phyloP scores from a whole-genome alignment of 2,113 vertebrate genomes.

The Tricholaema leucomelas region DNA sequence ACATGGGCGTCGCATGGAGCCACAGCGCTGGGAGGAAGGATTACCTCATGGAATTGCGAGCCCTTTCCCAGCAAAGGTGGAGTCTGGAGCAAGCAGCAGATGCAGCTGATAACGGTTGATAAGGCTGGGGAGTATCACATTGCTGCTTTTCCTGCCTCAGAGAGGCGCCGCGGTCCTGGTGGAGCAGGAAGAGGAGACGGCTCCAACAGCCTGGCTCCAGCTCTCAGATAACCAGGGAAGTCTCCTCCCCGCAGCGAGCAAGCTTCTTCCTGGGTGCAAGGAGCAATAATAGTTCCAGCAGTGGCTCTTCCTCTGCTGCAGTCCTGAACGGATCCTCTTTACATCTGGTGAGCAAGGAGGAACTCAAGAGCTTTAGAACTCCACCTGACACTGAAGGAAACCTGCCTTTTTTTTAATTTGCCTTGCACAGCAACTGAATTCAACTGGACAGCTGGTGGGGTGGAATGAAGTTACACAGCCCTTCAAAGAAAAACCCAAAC shows the following conservation, averaged over 20 bases:
- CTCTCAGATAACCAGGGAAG: neutral
- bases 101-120: neutral
- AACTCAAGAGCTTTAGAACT: neutral
- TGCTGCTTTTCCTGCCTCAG: neutral
- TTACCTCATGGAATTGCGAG: slow-evolving; percentile 4
- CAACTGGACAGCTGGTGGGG: neutral
- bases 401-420: neutral
- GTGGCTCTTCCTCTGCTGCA: neutral
- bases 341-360: accelerated
- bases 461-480: accelerated
- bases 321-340: neutral
- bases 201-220: neutral
- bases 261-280: neutral
- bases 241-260: neutral
- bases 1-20: neutral
- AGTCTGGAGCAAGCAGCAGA: slow-evolving; percentile 37
- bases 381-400: neutral
- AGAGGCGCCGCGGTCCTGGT: neutral
- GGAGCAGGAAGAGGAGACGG: slow-evolving; percentile 16
- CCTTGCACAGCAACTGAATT: neutral
- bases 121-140: neutral
- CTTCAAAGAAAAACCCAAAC: neutral
- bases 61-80: slow-evolving; percentile 34
- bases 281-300: neutral
- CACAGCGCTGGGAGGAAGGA: neutral